phyloP scores from a whole-genome alignment of 2,797 vertebrate species.

The Tokudaia muenninki region DNA sequence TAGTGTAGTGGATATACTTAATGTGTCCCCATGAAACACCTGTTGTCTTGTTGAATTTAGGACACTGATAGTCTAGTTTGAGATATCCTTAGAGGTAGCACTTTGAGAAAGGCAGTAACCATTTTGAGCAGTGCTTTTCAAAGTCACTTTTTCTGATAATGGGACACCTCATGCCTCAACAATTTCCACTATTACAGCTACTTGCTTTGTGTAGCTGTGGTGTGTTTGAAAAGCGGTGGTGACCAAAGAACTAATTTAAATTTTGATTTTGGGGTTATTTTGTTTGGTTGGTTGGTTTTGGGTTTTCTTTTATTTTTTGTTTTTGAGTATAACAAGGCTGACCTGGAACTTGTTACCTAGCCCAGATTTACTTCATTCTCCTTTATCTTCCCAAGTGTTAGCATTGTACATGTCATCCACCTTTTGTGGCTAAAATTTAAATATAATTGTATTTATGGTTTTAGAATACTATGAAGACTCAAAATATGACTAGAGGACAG shows the following conservation, averaged over 20 bases:
- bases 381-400: not conserved
- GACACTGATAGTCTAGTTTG: not conserved
- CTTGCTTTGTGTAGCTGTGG: not conserved
- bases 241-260: conserved; percentile 1
- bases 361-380: not conserved
- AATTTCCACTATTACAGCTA: not conserved
- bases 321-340: not conserved
- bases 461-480: not conserved
- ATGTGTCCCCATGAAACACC: not conserved
- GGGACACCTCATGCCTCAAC: not conserved
- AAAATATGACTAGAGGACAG: conserved; percentile 5
- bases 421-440: not conserved
- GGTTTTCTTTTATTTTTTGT: not conserved
- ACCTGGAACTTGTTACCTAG: not conserved
- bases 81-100: conserved; percentile 3
- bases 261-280: not conserved
- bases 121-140: not conserved
- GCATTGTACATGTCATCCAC: not conserved
- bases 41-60: not conserved
- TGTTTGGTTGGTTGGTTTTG: not conserved
- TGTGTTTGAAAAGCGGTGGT: conserved; percentile 30
- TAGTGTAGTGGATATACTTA: not conserved
- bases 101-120: not conserved
- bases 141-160: not conserved
- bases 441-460: conserved; percentile 2